Evolutionary conservation across 2,113 vertebrate genomes (phyloP).

Genomic region (Alligator sinensis): DNA sequence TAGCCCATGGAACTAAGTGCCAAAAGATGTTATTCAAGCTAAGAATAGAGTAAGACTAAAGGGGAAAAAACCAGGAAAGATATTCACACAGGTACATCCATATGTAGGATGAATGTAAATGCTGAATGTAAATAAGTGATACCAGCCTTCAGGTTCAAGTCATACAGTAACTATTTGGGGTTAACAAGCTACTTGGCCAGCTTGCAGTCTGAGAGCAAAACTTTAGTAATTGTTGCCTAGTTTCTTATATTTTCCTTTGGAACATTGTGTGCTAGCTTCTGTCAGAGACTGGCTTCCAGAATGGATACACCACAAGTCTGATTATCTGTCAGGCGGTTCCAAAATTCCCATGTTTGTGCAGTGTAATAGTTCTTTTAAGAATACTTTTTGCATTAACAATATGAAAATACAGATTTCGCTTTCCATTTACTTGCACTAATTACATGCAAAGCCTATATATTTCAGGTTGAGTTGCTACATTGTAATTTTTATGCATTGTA

Average conservation of each 20-base stretch:
- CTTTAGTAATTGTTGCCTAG: not conserved
- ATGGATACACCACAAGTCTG: not conserved
- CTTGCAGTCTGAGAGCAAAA: not conserved
- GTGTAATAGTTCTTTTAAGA: not conserved
- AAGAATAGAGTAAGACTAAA: not conserved
- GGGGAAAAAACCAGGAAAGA: not conserved
- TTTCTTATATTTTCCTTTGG: not conserved
- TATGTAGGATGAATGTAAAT: not conserved
- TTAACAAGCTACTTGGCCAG: not conserved
- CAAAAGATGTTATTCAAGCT: not conserved
- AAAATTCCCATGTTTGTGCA: not conserved
- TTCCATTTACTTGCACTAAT: conserved; percentile 21
- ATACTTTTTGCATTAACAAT: not conserved
- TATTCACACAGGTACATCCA: not conserved
- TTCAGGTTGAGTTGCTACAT: not conserved
- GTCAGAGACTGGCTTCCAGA: not conserved
- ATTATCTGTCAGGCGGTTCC: not conserved
- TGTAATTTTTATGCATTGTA: conserved; percentile 11
- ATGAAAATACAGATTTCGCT: not conserved
- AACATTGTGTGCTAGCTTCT: not conserved
- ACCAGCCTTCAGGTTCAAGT: not conserved
- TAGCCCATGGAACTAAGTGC: not conserved
- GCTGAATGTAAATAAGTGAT: not conserved
- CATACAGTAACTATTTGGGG: not conserved
- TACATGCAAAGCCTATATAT: not conserved